Base-by-base conservation (phyloP, 53 echinoderm and acorn worm genomes). In the Temnopleurus reevesii region DNA sequence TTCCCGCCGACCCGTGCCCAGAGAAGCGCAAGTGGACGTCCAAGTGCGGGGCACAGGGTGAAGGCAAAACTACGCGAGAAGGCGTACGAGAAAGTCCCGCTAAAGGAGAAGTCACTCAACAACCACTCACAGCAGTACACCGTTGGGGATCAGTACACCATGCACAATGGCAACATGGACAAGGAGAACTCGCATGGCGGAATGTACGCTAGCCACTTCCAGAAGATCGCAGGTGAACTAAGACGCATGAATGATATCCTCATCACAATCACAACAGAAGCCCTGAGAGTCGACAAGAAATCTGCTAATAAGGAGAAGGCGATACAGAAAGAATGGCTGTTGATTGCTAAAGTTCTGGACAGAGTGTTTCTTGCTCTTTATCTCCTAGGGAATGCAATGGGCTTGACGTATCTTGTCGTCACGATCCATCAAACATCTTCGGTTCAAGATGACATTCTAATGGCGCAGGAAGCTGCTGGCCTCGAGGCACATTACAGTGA, bases 241-340 rank as follows among this genome's bases (percentile, higher is more conserved):
- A 90, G 90, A 80, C 81, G 93, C 47, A 94, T 94, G 93, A 96
- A 96, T 81, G 94, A 96, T 57, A 84, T 94, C 24, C 86, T 96
- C 53, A 81, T 90, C 46, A 92, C 80, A 80, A 93, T 94, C 76
- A 94, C 91, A 31, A 86, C 77, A 45, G 80, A 71, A 12, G 56
- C 60, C 3, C 64, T 56, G 0, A 25, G 59, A n/a, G 90, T 82
- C 0, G 92, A 91, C 25, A 88, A 88, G 59, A 90, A 89, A 44
- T 35, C 64, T 6, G 57, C 83, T 1, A 23, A 53, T 3, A 89
- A 89, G 43, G 81, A 94, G 23, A 95, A 84, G 45, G 63, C 91
- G 12, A 91, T 88, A 51, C 82, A 90, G 77, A 77, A 61, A 12
- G 94, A 96, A 76, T 98, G 95, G 95, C 55, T 94, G 38, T 53